Conservation (phyloP, 2,888 invertebrate genomes). For the Metacarcinus magister region DNA sequence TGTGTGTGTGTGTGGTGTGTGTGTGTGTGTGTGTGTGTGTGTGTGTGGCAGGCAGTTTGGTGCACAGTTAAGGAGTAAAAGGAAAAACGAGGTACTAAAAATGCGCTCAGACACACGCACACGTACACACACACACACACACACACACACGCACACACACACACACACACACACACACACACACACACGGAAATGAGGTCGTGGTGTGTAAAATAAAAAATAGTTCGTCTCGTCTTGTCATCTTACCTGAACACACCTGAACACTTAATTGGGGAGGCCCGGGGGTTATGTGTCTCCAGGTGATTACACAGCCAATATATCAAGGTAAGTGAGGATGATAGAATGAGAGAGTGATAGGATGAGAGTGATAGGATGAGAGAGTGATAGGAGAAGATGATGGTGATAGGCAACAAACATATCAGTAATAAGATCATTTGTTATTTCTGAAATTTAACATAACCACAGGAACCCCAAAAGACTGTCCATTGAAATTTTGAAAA, state of each 20-base stretch:
- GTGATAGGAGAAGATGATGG: not conserved
- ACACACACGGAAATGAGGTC: not conserved
- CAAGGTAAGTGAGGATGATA: not conserved
- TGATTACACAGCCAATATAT: not conserved
- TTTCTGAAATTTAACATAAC: not conserved
- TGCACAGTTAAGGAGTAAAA: not conserved
- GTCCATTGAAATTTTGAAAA: not conserved
- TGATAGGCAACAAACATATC: too few relatives aligned
- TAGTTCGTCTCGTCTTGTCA: not conserved
- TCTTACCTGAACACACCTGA: constrained; percentile 30
- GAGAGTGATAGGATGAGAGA: not conserved
- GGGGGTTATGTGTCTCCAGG: not conserved
- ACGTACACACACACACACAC: not conserved
- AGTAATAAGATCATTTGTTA: too few relatives aligned
- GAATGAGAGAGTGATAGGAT: not conserved
- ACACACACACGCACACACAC: constrained; percentile 18
- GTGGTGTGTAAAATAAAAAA: not conserved
- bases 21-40: not conserved
- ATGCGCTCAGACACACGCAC: not conserved
- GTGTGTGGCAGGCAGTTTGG: not conserved
- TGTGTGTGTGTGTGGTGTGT: too few relatives aligned
- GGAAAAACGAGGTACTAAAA: not conserved
- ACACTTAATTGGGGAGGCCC: not conserved
- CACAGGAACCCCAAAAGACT: not conserved
- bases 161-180: not conserved